Percentiles rank a stretch among this genome's conserved stretches.
These are phyloP conservation scores for Teleopsis dalmanni DNA, from an alignment of 1,140 invertebrate species.

Conservation along the genomic window DNA sequence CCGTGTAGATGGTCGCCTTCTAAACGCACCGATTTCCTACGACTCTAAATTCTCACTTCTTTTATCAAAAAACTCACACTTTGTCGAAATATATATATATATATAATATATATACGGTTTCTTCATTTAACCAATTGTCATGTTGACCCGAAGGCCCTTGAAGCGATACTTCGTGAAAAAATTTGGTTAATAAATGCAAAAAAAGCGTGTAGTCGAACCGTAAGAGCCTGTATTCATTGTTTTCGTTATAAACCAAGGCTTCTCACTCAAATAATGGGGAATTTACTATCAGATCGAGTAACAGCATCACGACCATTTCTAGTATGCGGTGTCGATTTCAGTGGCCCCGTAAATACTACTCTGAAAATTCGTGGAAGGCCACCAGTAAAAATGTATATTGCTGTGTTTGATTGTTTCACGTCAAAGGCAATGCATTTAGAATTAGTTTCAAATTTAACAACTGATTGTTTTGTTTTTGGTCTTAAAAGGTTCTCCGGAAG, in stretches of 20 bases:
- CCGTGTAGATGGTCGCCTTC: background rate
- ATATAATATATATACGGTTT: too few relatives aligned
- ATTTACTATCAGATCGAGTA: background rate
- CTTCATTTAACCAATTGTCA: background rate
- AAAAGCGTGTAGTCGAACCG: background rate
- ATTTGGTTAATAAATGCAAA: background rate
- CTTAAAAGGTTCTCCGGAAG: slow-evolving; percentile 32
- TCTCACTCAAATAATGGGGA: background rate
- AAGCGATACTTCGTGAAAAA: background rate
- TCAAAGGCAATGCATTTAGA: slow-evolving; percentile 46
- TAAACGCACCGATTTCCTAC: background rate
- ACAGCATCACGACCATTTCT: background rate
- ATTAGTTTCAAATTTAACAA: slow-evolving; percentile 32
- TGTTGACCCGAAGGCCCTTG: background rate
- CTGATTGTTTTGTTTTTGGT: slow-evolving; percentile 29
- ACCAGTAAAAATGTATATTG: background rate
- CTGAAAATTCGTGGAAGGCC: background rate
- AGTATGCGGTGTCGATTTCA: background rate
- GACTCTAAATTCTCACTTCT: background rate
- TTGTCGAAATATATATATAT: too few relatives aligned
- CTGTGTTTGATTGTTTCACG: slow-evolving; percentile 19
- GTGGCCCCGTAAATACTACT: background rate
- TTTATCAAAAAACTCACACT: too few relatives aligned
- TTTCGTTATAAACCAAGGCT: background rate
- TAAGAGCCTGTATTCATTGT: background rate